Evolutionary conservation across 2,113 vertebrate genomes (phyloP), one percentile per base, ranked within the genome.

Genomic region (Indicator indicator): DNA sequence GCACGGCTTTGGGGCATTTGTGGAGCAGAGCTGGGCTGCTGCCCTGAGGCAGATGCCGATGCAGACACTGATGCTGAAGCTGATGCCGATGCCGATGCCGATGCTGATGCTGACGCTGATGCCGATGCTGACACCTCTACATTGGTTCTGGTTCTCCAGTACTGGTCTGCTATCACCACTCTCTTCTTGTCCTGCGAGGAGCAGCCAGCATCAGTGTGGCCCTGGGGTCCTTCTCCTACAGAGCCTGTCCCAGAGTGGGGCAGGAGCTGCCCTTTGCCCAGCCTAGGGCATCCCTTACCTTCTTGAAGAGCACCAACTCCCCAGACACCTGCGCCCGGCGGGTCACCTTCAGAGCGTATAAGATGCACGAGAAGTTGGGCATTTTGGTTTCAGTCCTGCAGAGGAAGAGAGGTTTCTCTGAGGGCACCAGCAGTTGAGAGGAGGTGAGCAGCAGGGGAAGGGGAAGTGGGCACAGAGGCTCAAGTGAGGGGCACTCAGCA

Each of bases 321-420:
- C 91, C 38, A 0, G 4, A 11, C 68, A 96, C 94, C 21, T 64
- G 95, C 6, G 94, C 96, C 94, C 73, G 97, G 4, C 92, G 75
- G 26, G 20, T 64, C 9, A 24, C 26, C 59, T 38, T 95, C 80
- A 99, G 95, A 1, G 91, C 97, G 3, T 97, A 98, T 16, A 99
- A 79, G 46, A 98, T 21, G 21, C 28, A 74, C 65, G 98, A 97
- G 94, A 99, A 99, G 75, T 26, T 98, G 71, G 98, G 98, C 32
- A 91, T 91, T 71, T 18, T 98, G 13, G 11, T 60, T 1, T 92
- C 98, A 48, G 83, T 84, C 92, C 98, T 99, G 94, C 12, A 50
- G 46, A 46, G 30, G 65, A 21, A 83, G 23, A 58, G 68, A 48
- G 52, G 20, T 32, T 60, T 76, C 52, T 7, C 18, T 1, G 1